A percentile compares a stretch with the other conserved stretches of the same genome.
Evolutionary conservation across 2,113 vertebrate genomes (phyloP).

Genomic region (human (Homo sapiens)): GRCh38 chr5:83915501-83916000

Average conservation of each 20-base stretch:
- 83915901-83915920: not conserved
- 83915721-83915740: conserved; percentile 49
- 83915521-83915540: not conserved
- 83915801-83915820: not conserved
- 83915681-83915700: conserved; percentile 62
- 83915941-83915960: not conserved
- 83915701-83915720: conserved; percentile 65
- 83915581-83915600: conserved; percentile 73
- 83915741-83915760: not conserved
- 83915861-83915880: conserved; percentile 31
- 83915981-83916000: not conserved
- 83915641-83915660: conserved; percentile 77
- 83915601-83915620: conserved; percentile 43
- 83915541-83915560: conserved; percentile 73
- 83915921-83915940: not conserved
- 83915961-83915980: not conserved
- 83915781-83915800: conserved; percentile 38
- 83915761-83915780: not conserved
- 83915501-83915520: conserved; percentile 19
- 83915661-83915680: conserved; percentile 67
- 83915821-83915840: conserved; percentile 34
- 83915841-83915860: conserved; percentile 41
- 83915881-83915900: not conserved
- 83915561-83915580: conserved; percentile 51
- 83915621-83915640: conserved; percentile 72